These are phyloP conservation scores for Passer domesticus DNA, from an alignment of 2,113 vertebrate species.

Conservation along the genomic window DNA sequence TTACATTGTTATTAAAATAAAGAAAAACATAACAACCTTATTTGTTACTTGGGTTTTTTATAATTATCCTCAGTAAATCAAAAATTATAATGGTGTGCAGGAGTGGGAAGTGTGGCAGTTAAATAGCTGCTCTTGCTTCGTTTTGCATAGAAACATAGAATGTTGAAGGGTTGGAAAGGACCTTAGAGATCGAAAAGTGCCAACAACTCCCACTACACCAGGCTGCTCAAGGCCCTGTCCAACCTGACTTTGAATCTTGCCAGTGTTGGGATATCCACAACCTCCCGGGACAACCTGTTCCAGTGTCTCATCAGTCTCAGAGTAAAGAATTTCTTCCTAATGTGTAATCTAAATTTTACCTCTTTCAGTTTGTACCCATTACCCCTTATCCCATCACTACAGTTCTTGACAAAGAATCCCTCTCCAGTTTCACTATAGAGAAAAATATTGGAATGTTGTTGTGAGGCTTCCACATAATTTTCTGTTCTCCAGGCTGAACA, in stretches of 20 bases:
- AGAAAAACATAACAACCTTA: not conserved
- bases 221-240: not conserved
- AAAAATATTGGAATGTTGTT: not conserved
- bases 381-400: too few relatives aligned
- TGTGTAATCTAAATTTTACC: not conserved
- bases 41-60: not conserved
- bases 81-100: not conserved
- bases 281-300: not conserved
- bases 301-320: not conserved
- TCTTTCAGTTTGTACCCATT: not conserved
- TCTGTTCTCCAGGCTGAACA: not conserved
- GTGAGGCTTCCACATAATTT: not conserved
- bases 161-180: not conserved
- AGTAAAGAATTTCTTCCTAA: not conserved
- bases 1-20: not conserved
- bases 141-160: not conserved
- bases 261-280: not conserved
- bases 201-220: not conserved
- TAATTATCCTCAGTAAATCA: not conserved
- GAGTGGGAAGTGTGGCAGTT: not conserved
- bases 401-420: not conserved
- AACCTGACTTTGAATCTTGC: not conserved
- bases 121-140: not conserved
- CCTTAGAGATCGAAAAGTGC: not conserved
- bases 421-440: not conserved